Evolutionary conservation across 2,888 invertebrate species (phyloP).

Genomic region (Hofmannophila pseudospretella): DNA sequence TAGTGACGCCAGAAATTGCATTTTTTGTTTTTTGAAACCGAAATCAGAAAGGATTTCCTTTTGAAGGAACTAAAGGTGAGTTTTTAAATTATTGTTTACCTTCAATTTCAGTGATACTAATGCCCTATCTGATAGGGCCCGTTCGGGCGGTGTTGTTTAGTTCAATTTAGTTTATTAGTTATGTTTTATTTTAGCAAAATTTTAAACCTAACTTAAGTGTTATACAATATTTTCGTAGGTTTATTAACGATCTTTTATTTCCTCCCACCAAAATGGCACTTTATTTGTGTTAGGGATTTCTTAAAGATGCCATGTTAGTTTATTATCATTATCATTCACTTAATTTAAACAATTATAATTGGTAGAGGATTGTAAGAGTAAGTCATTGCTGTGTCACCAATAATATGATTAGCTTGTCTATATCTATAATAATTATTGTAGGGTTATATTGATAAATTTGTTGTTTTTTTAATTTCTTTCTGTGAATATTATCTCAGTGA

Average conservation of each 20-base stretch:
- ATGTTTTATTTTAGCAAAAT: constrained; percentile 78
- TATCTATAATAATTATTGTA: constrained; percentile 51
- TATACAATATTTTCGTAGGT: constrained; percentile 73
- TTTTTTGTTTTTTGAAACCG: constrained; percentile 55
- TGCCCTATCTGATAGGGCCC: constrained; percentile 65
- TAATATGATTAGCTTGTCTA: constrained; percentile 70
- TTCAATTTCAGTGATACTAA: constrained; percentile 64
- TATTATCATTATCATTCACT: constrained; percentile 38
- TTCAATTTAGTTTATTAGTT: constrained; percentile 77
- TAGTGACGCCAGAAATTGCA: constrained; percentile 71
- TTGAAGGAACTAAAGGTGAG: constrained; percentile 48
- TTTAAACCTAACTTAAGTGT: constrained; percentile 76
- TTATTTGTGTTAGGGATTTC: constrained; percentile 34
- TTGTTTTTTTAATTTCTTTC: constrained; percentile 37
- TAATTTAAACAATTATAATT: constrained; percentile 48
- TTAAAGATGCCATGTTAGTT: constrained; percentile 61
- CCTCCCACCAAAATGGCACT: constrained; percentile 73
- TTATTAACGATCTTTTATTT: constrained; percentile 69
- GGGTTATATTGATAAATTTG: constrained; percentile 36
- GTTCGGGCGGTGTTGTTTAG: constrained; percentile 73
- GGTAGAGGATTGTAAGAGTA: constrained; percentile 61
- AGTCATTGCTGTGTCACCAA: constrained; percentile 76
- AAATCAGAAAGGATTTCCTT: constrained; percentile 49
- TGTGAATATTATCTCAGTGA: constrained; percentile 39
- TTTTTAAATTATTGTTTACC: constrained; percentile 64